Conservation (phyloP, 64 coral and sea anemone species). For the Montipora sp. region DNA sequence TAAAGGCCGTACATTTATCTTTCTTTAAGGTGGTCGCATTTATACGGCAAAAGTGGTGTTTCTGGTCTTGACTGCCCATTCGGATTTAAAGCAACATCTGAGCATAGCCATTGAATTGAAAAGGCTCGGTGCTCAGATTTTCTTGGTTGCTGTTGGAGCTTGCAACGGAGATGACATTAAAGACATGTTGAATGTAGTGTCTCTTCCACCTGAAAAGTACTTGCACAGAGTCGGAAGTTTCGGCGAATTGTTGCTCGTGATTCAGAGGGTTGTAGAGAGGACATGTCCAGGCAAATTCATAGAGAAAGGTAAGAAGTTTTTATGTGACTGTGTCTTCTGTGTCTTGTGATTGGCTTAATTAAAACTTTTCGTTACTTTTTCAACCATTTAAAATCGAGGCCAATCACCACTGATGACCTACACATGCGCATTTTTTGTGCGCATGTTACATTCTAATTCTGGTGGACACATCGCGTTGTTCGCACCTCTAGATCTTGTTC, state of each 20-base stretch:
- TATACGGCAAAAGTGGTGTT: background rate
- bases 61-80: constrained; percentile 25
- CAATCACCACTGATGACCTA: too few species aligned
- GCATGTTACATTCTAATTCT: too few species aligned
- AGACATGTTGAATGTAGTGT: constrained; percentile 17
- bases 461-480: too few species aligned
- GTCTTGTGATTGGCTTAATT: too few species aligned
- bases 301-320: too few species aligned
- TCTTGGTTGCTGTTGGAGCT: constrained; percentile 47
- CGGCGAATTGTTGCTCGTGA: background rate
- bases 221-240: constrained; percentile 11
- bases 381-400: too few species aligned
- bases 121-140: background rate
- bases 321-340: too few species aligned
- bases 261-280: background rate
- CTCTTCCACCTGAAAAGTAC: background rate
- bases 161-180: constrained; percentile 15
- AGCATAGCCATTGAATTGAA: constrained; percentile 10
- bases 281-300: background rate
- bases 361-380: too few species aligned
- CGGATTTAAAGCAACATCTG: constrained; percentile 8
- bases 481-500: too few species aligned
- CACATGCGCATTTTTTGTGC: too few species aligned
- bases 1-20: background rate
- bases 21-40: background rate